phyloP scores from a whole-genome alignment of 2,888 invertebrate genomes.

The Carpatolechia fugitivella region DNA sequence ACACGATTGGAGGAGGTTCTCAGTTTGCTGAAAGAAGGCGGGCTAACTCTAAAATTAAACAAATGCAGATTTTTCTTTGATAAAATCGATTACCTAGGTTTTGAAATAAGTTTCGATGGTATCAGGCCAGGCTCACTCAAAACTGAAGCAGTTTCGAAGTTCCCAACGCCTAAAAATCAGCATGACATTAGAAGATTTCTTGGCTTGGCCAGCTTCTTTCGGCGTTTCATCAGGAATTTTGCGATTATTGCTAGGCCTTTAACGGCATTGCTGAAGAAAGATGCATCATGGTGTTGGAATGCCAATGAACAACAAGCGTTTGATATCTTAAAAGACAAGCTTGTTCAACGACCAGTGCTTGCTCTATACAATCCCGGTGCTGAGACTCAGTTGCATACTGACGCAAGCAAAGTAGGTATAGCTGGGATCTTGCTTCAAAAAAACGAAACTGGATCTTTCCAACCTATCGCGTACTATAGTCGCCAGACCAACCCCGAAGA shows the following conservation, averaged over 20 bases:
- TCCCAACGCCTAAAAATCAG: not conserved
- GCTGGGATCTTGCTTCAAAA: slow-evolving; percentile 35
- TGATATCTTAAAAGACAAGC: not conserved
- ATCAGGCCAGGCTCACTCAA: not conserved
- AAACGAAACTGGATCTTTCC: slow-evolving; percentile 7
- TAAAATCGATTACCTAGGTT: not conserved
- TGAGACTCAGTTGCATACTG: slow-evolving; percentile 28
- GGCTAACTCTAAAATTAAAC: not conserved
- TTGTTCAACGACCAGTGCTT: not conserved
- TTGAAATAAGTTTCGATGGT: not conserved
- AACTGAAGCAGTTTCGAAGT: not conserved
- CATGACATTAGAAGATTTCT: not conserved
- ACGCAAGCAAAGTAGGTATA: slow-evolving; percentile 36
- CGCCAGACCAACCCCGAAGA: slow-evolving; percentile 36
- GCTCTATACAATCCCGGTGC: not conserved
- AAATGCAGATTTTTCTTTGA: not conserved
- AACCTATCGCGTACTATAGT: slow-evolving; percentile 35
- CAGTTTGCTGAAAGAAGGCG: not conserved
- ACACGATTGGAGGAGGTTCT: not conserved
- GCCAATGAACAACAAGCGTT: not conserved
- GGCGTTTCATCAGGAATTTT: not conserved
- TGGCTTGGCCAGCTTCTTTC: not conserved
- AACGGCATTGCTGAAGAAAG: not conserved
- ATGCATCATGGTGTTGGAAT: not conserved
- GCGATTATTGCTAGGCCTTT: not conserved